Conservation (phyloP, 2,797 vertebrate species). For the Phaenicophaeus curvirostris region DNA sequence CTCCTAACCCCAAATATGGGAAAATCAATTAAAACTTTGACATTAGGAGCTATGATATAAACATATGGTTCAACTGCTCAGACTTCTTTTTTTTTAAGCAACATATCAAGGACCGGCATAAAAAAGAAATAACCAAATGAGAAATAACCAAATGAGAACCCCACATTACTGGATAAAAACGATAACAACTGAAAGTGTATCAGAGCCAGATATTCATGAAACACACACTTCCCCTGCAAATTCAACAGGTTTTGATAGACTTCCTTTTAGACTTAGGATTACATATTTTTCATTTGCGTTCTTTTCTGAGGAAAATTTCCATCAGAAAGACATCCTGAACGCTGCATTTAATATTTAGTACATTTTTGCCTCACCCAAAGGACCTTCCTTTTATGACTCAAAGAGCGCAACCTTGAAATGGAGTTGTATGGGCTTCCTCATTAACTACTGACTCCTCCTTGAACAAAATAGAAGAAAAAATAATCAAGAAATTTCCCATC, state of each 20-base stretch:
- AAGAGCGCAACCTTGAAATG: slow-evolving; percentile 53
- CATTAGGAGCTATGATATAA: slow-evolving; percentile 65
- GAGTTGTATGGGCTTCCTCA: slow-evolving; percentile 38
- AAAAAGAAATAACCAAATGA: slow-evolving; percentile 31
- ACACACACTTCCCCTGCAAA: not conserved
- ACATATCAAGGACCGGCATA: not conserved
- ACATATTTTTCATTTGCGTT: slow-evolving; percentile 7
- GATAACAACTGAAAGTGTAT: not conserved
- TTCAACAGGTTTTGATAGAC: not conserved
- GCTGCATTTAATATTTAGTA: not conserved
- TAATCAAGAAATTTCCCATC: not conserved
- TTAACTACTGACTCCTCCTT: not conserved
- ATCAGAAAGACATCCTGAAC: not conserved
- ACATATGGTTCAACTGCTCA: slow-evolving; percentile 50
- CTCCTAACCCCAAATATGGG: slow-evolving; percentile 67
- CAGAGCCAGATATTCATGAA: not conserved
- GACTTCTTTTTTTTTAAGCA: not conserved
- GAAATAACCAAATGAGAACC: not conserved
- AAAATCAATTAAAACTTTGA: slow-evolving; percentile 75
- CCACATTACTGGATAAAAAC: not conserved
- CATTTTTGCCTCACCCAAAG: not conserved
- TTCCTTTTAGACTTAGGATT: not conserved
- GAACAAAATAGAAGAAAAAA: not conserved
- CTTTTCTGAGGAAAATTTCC: slow-evolving; percentile 12
- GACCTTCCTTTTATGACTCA: slow-evolving; percentile 14